Evolutionary conservation across 2,113 vertebrate genomes (phyloP), one percentile per base, ranked within the genome.

Genomic region (Nesogale talazaci): DNA sequence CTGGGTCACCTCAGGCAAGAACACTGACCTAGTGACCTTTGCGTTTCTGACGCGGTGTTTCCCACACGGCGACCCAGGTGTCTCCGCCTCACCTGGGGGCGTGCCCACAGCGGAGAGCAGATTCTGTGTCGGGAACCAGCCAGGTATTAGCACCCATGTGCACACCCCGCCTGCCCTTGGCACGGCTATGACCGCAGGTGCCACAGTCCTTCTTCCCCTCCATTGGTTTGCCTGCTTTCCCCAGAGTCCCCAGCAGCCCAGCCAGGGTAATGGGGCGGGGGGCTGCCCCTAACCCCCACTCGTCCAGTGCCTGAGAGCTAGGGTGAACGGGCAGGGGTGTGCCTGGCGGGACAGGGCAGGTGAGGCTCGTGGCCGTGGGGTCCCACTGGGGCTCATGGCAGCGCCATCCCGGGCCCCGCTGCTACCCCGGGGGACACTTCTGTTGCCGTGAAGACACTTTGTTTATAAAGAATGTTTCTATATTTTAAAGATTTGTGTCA

Each of bases 401-500:
- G 74, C 4, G 1, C 52, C 2, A 25, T 59, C 46, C 63, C 11
- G 63, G 22, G 46, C 23, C 65, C 84, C 22, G 42, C 56, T 25
- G 25, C 0, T 78, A 79, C n/a, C 10, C 92, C 94, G 96, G 97
- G 90, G 96, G 97, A 94, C 97, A 97, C 34, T 98, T 98, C 98
- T 98, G 94, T 97, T 97, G 98, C 97, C 96, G 97, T 97, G 97
- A 97, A 98, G 96, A 97, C 89, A 98, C 96, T 98, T 98, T 98
- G 97, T 97, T 96, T 97, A 96, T 98, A 98, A 65, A 98, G 96
- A 88, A 97, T 96, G 97, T 98, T 98, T 98, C 97, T 98, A 96
- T 98, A 98, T 98, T 98, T 98, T 94, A 96, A 96, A 97, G 97
- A 97, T 98, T 97, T 97, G 97, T 98, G 98, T 97, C 98, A 98